Evolutionary conservation across 2,797 vertebrate species (phyloP).

Genomic region (Carduelis carduelis): DNA sequence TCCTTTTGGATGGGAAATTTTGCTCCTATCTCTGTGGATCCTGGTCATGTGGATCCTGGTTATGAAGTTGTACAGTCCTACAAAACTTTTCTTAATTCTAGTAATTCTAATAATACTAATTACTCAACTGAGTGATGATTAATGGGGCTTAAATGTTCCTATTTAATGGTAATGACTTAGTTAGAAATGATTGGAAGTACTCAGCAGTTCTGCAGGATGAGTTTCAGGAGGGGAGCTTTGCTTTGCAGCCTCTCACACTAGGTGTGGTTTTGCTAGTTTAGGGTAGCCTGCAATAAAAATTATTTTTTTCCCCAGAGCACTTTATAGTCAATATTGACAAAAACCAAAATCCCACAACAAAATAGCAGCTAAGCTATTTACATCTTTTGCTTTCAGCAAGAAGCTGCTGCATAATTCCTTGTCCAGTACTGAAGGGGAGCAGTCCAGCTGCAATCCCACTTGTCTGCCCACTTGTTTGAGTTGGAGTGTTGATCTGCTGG

Average conservation of each 20-base stretch:
- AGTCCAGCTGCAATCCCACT: not conserved
- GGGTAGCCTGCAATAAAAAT: not conserved
- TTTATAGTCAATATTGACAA: not conserved
- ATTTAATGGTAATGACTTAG: not conserved
- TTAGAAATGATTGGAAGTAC: not conserved
- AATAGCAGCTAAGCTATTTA: not conserved
- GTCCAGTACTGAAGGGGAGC: not conserved
- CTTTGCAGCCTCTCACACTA: not conserved
- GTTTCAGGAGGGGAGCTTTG: not conserved
- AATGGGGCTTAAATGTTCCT: not conserved
- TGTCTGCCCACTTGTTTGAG: not conserved
- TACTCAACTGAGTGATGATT: not conserved
- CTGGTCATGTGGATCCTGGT: fast-evolving
- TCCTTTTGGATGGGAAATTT: not conserved
- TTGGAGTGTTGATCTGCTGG: not conserved
- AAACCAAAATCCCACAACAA: not conserved
- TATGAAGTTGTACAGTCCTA: not conserved
- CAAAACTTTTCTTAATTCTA: not conserved
- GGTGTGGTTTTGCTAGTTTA: not conserved
- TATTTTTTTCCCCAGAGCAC: not conserved
- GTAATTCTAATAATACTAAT: not conserved
- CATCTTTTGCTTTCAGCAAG: not conserved
- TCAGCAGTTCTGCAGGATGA: not conserved
- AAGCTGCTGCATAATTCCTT: not conserved
- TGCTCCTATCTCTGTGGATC: not conserved